Conservation (phyloP, 2,888 invertebrate genomes). For the Bombylius major region DNA sequence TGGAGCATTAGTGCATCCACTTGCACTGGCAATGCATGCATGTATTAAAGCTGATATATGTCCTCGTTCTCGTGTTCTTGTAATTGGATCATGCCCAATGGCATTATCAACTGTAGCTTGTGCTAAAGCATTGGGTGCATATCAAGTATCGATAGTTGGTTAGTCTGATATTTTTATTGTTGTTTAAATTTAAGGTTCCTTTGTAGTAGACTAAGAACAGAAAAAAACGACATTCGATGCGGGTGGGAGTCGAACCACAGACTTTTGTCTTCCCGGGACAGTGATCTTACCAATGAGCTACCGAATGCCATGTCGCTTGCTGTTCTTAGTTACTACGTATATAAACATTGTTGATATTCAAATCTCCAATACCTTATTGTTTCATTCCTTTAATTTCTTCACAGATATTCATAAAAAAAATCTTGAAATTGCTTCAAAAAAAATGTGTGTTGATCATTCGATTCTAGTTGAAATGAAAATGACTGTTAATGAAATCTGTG, state of each 20-base stretch:
- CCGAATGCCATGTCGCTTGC: no score
- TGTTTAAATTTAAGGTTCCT: no score
- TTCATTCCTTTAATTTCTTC: no score
- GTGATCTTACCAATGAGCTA: no score
- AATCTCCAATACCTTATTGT: no score
- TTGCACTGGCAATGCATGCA: conserved; percentile 27
- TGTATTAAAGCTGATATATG: conserved; percentile 22
- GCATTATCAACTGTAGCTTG: conserved; percentile 24
- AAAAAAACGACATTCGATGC: no score
- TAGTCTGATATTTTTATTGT: neutral
- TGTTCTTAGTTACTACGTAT: no score
- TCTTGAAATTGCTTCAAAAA: conserved; percentile 3
- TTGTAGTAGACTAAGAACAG: no score
- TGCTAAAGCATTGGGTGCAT: conserved; percentile 24
- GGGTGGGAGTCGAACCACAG: no score
- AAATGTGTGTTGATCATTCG: conserved; percentile 14
- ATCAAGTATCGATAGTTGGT: conserved; percentile 22
- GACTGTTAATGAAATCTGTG: conserved; percentile 17
- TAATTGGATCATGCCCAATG: conserved; percentile 26
- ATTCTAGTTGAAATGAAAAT: conserved; percentile 16
- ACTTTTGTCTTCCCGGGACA: no score
- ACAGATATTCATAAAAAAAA: neutral
- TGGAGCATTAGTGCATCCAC: conserved; percentile 23
- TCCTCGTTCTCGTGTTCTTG: conserved; percentile 23
- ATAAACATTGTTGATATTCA: no score